Conservation (phyloP, 2,113 vertebrate species). For the Spermophilus dauricus region DNA sequence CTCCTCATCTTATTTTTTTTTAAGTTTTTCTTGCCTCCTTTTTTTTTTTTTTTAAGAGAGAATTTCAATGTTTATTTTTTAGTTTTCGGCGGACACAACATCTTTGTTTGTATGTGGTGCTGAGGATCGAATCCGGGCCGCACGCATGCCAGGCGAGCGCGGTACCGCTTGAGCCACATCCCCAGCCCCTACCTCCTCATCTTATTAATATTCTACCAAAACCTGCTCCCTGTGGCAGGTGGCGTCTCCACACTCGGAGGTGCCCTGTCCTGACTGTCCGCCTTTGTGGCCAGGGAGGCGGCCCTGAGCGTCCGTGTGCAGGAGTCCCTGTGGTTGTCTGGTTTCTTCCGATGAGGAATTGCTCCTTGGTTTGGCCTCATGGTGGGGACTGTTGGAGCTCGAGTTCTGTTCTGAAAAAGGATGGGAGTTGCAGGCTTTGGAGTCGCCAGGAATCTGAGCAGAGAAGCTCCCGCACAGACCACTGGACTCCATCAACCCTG, state of each 20-base stretch:
- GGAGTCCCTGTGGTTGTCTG: neutral
- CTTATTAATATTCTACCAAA: neutral
- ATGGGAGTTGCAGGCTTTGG: neutral
- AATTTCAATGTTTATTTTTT: too few relatives aligned
- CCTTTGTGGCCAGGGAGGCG: too few relatives aligned
- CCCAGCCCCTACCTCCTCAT: too few relatives aligned
- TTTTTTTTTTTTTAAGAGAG: too few relatives aligned
- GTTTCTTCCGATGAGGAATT: neutral
- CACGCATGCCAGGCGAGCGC: too few relatives aligned
- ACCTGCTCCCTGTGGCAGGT: neutral
- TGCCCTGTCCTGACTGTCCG: neutral
- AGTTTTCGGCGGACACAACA: too few relatives aligned
- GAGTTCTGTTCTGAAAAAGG: neutral
- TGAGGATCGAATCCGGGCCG: too few relatives aligned
- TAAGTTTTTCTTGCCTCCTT: too few relatives aligned
- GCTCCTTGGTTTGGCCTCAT: too few relatives aligned
- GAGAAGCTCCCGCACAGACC: neutral
- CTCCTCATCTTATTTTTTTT: neutral
- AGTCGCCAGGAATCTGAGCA: neutral
- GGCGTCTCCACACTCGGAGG: neutral
- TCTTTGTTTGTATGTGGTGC: too few relatives aligned
- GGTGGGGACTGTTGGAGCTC: neutral
- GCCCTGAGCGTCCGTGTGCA: rapidly evolving
- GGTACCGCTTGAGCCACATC: too few relatives aligned
- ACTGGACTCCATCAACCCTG: too few relatives aligned